Base-by-base conservation (phyloP, 2,113 vertebrate species). In the Myotis davidii region DNA sequence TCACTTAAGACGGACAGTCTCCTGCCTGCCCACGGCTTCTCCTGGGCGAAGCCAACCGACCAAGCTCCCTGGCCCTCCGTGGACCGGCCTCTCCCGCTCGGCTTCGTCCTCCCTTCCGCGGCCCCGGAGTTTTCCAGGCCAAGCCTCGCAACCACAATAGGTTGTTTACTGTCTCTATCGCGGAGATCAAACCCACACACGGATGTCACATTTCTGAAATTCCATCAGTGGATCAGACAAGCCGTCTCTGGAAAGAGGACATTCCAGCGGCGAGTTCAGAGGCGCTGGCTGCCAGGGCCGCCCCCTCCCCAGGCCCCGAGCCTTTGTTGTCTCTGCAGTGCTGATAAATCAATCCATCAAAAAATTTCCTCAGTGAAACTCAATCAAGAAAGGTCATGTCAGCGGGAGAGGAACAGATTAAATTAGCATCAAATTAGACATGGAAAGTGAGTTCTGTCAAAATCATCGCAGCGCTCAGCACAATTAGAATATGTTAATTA, bases 401-500 rank as follows among this genome's bases (percentile, higher is more conserved):
- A 99, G 99, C 99, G 98, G 99, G 99, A 99, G 99, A 99, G 99
- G 99, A 99, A 99, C 99, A 99, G 99, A 99, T 99, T 99, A 99
- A 99, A 99, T 99, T 99, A 99, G 99, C 99, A 99, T 99, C 99
- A 99, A 99, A 99, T 99, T 99, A 99, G 99, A 99, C 99, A 99
- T 99, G 99, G 99, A 99, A 99, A 99, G 99, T 99, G 99, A 99
- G 99, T 99, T 99, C 99, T 99, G 99, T 99, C 99, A 99, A 99
- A 99, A 99, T 99, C 99, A 99, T 99, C 99, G 99, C 99, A 99
- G 99, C 99, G 99, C 99, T 99, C 99, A 99, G 99, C 99, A 99
- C 99, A 99, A 99, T 99, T 99, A 99, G 99, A 99, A 99, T 99
- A 99, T 99, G 99, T 99, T 99, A 99, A 99, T 99, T 99, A 99